Evolutionary conservation across 1,140 invertebrate genomes (phyloP), one percentile per base, ranked within the genome.

Genomic region (Drosophila tropicalis): DNA sequence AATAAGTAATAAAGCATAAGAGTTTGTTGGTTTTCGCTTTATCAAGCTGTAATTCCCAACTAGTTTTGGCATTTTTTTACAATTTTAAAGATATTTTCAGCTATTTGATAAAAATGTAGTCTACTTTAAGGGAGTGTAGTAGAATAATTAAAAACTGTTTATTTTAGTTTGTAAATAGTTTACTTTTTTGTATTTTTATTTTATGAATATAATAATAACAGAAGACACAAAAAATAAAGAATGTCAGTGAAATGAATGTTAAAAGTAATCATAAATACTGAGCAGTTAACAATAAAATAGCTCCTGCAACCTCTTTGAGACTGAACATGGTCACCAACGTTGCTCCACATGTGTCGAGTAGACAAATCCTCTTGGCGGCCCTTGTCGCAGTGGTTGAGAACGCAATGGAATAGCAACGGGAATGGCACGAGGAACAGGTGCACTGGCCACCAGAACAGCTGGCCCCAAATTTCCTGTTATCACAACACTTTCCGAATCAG

Each of bases 401-500:
- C 84, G 85, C 17, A 89, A 34, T 0, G 84, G 84, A 67, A 87
- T 87, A 29, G 84, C 84, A 36, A 89, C 62, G 0, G 83, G 83
- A 25, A 87, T 76, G 51, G 47, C 40, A n/a, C 54, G 44, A 12
- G 65, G 19, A 29, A 25, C 19, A 0, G 77, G 84, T 9, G 73
- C 73, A 57, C 60, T 58, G 66, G 85, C 73, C 22, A 81, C 77
- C 1, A 87, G 17, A 1, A 89, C 84, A 15, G 80, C 71, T 5
- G 90, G 89, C n/a, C 72, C 75, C 61, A 91, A 29, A 32, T 83
- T 75, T 40, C 64, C 81, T 1, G 85, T 91, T 5, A 90, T 67
- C 25, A 82, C 58, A 6, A 91, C 90, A 64, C 72, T 81, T 15
- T 91, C 90, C 3, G 90, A 41, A 44, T 91, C 90, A 12, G 90